A percentile compares a stretch with the other conserved stretches of the same genome.
Conservation (phyloP, 2,113 vertebrate species). For the Spea multiplicata region DNA sequence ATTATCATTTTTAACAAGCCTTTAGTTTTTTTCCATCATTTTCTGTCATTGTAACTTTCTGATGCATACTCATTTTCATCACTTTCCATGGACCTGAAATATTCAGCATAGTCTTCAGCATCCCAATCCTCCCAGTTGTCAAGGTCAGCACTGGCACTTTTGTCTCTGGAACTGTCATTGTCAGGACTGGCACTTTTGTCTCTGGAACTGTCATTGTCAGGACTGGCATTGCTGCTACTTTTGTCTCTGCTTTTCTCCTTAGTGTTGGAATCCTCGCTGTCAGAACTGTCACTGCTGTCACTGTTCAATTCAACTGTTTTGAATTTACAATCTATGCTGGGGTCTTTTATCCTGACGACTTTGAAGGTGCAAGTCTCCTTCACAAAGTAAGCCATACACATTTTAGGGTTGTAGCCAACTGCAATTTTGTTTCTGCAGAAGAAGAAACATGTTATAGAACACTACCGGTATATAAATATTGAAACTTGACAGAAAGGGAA, state of each 20-base stretch:
- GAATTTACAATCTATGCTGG: neutral
- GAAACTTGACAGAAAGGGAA: neutral
- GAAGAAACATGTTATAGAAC: neutral
- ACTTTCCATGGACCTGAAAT: too few species aligned
- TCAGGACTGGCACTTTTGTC: neutral
- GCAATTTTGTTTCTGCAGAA: neutral
- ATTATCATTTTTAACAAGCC: neutral
- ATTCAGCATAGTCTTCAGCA: too few species aligned
- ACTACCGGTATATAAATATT: neutral
- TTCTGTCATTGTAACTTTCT: neutral
- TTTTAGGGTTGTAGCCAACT: constrained; percentile 23
- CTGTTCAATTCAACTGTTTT: neutral
- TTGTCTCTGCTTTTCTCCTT: too few species aligned
- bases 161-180: neutral
- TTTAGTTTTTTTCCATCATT: neutral
- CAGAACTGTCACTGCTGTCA: constrained; percentile 1
- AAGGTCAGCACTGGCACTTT: neutral
- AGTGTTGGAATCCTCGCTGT: neutral
- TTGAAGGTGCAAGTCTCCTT: neutral
- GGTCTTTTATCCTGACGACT: constrained; percentile 14
- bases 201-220: neutral
- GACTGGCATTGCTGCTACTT: too few species aligned
- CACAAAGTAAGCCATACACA: neutral
- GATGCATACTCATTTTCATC: neutral
- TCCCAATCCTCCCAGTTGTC: neutral